Base-by-base conservation (phyloP, 2,888 invertebrate genomes). In the Leptothorax acervorum region DNA sequence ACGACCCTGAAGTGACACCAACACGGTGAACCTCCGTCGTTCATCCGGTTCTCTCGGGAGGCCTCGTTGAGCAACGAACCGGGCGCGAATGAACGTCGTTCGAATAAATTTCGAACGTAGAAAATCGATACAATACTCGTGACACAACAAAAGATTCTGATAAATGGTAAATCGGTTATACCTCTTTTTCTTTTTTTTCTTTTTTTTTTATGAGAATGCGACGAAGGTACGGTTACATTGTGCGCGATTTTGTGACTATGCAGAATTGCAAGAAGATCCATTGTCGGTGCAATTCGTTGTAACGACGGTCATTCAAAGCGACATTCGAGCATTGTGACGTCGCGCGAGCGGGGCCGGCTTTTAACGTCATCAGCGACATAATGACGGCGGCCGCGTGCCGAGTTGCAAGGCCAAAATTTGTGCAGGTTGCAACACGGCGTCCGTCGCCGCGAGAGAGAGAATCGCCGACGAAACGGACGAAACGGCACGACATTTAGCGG, bases 1-100 rank as follows among this genome's bases (percentile, higher is more conserved):
- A 81, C 87, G 90, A 89, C 91, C 88, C 87, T 89, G 87, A 91
- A 87, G 89, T 73, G 85, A 88, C 90, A 88, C 88, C 89, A 89
- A 88, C 89, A 84, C 87, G 84, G 55, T 63, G 48, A 65, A 82
- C 78, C 81, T 55, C 39, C 53, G 65, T 55, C 87, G 74, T 86
- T 84, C 75, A 63, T 74, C 73, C 83, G 83, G 68, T 75, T 83
- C 83, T 73, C 65, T 53, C 23, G 28, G 28, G 11, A 55, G 65
- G n/a, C 42, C 18, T 45, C 55, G 71, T 71, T 62, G 66, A 15
- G 66, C 53, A 62, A 71, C 63, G 39, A 18, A 18, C 53, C n/a
- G 23, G n/a, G n/a, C 28, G 48, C 28, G 51, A 28, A 39, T 12
- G 0, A 55, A 9, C 39, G 39, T 18, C 55, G 71, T 23, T 23